Conservation (phyloP, 2,113 vertebrate species). For the Capricornis sumatraensis region DNA sequence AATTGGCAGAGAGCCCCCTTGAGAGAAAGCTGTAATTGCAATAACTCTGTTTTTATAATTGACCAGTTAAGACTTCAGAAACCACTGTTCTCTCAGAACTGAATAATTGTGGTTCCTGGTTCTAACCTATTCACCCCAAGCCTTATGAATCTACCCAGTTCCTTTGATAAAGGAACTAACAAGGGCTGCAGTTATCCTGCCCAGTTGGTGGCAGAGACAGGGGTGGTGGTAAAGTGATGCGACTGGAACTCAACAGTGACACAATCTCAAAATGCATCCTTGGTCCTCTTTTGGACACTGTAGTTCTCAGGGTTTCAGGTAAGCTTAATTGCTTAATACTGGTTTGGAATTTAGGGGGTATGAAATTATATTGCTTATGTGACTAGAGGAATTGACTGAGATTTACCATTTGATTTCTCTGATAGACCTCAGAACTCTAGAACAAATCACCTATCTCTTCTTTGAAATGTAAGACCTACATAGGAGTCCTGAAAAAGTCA, state of each 20-base stretch:
- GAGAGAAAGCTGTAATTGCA: background rate
- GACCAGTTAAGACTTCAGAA: background rate
- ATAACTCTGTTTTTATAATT: background rate
- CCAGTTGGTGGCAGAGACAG: background rate
- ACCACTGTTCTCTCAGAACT: background rate
- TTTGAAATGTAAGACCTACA: constrained; percentile 13
- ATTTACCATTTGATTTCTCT: constrained; percentile 2
- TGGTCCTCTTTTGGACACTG: background rate
- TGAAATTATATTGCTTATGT: constrained; percentile 3
- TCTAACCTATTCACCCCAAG: background rate
- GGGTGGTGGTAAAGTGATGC: background rate
- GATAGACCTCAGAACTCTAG: background rate
- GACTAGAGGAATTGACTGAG: background rate
- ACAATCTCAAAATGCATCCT: background rate
- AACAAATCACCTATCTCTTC: background rate
- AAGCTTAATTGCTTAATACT: background rate
- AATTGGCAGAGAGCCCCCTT: background rate
- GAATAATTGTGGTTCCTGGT: background rate
- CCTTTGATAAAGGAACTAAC: background rate
- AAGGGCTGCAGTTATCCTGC: background rate
- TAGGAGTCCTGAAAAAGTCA: background rate
- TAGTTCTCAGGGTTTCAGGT: background rate
- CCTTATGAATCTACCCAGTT: background rate
- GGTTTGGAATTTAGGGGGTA: background rate
- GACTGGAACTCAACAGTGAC: background rate